Base-by-base conservation (phyloP, 2,888 invertebrate species). In the Drosophila austrosaltans region DNA sequence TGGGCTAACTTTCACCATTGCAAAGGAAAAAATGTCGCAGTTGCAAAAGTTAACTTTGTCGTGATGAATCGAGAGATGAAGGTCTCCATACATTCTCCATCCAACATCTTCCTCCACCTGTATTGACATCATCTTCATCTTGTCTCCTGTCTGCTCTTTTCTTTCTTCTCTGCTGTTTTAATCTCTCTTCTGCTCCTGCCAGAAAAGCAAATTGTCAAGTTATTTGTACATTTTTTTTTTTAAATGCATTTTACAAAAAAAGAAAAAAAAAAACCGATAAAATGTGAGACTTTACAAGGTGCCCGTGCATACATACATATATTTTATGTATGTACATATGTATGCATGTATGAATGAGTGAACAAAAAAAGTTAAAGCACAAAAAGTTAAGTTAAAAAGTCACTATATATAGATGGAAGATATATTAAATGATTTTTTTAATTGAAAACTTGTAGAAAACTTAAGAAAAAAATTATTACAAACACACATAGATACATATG, bases 191-290 rank as follows among this genome's bases (percentile, higher is more conserved):
- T 22, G 22, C 44, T 44, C 16, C 44, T 44, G 85, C 84, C 75
- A 82, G 16, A 16, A 81, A 78, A 85, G 85, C 85, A 89, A 85
- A 85, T 89, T 85, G 87, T 85, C 89, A 89, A 85, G 77, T 89
- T 85, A 85, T 89, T 85, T 85, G 89, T 85, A 82, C 84, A 81
- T 75, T 16, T 16, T 16, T 16, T 77, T 82, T 73, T 73, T 61
- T 57, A 4, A 4, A 32, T 30, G 30, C 30, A 30, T 30, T 30
- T 30, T 30, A 30, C 30, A 30, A 30, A 30, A 30, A 30, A 30
- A 30, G 5, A 30, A 5, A 5, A 3, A 30, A 30, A 5, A 30
- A 30, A 3, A 30, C 22, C 20, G 8, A 48, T 48, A 48, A 48
- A 48, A 48, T 20, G 7, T 48, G 20, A 8, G 44, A 22, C 2